Conservation (phyloP, 2,888 invertebrate genomes). For the Polydrusus cervinus region DNA sequence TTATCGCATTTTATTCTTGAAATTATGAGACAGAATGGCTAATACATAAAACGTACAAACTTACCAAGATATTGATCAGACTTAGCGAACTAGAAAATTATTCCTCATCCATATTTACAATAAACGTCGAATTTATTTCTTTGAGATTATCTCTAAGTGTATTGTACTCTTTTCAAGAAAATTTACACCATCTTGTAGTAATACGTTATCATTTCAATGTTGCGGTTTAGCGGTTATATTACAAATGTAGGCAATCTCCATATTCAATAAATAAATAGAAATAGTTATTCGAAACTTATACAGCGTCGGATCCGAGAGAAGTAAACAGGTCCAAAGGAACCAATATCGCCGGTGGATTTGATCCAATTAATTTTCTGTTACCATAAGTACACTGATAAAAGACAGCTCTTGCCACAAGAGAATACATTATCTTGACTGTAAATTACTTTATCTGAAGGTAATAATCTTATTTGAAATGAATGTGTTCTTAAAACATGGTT, state of each 20-base stretch:
- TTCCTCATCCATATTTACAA: constrained; percentile 61
- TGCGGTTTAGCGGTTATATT: background rate
- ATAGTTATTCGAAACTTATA: background rate
- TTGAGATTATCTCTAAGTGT: constrained; percentile 49
- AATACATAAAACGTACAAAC: constrained; percentile 58
- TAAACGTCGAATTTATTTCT: constrained; percentile 54
- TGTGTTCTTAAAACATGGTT: no score
- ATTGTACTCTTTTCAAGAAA: constrained; percentile 45
- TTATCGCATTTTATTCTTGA: constrained; percentile 65
- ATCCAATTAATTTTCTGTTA: no score
- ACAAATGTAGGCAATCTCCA: background rate
- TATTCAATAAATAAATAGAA: constrained; percentile 7
- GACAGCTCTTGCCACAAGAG: no score
- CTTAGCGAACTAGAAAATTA: constrained; percentile 61
- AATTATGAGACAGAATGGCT: constrained; percentile 65
- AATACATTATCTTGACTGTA: no score
- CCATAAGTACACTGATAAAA: no score
- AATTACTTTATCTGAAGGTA: no score
- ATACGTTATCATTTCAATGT: constrained; percentile 20
- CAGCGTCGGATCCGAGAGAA: background rate
- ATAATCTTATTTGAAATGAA: no score
- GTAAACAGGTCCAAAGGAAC: no score
- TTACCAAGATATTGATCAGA: constrained; percentile 59
- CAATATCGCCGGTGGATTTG: no score
- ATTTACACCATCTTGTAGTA: constrained; percentile 40